Percentiles rank a stretch among this genome's conserved stretches.
phyloP scores from a whole-genome alignment of 2,797 vertebrate genomes.

The Cynopterus sphinx region DNA sequence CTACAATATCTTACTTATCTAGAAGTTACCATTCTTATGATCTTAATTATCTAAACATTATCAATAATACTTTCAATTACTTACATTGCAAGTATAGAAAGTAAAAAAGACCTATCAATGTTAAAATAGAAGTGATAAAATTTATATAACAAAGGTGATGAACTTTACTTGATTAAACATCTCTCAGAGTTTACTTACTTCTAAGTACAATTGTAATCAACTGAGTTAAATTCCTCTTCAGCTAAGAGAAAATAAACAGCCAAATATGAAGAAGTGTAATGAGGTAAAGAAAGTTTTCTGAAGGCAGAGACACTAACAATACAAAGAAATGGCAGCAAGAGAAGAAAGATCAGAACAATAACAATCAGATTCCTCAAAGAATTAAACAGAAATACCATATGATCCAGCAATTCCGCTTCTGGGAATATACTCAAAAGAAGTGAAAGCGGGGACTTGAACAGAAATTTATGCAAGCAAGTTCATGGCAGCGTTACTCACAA shows the following conservation, averaged over 20 bases:
- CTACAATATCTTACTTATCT: neutral
- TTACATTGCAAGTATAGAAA: neutral
- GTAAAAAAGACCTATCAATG: neutral
- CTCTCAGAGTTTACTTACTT: neutral
- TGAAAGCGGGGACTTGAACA: neutral
- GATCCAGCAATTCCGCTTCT: neutral
- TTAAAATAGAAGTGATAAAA: slow-evolving; percentile 31
- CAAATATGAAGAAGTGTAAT: neutral
- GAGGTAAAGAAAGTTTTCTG: neutral
- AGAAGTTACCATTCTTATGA: neutral
- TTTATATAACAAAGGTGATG: neutral
- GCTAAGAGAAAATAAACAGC: slow-evolving; percentile 10
- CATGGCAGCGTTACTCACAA: neutral
- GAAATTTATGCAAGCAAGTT: neutral
- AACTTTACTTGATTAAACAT: slow-evolving; percentile 4
- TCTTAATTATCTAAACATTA: neutral
- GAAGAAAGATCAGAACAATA: neutral
- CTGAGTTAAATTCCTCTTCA: slow-evolving; percentile 33
- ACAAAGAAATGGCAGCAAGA: neutral
- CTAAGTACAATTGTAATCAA: neutral
- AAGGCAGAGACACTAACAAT: neutral
- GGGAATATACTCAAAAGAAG: neutral
- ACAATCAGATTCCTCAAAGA: neutral
- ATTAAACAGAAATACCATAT: neutral
- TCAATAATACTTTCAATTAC: neutral